These are phyloP conservation scores for Tupiocoris notatus DNA, from an alignment of 2,888 invertebrate species.

Conservation along the genomic window DNA sequence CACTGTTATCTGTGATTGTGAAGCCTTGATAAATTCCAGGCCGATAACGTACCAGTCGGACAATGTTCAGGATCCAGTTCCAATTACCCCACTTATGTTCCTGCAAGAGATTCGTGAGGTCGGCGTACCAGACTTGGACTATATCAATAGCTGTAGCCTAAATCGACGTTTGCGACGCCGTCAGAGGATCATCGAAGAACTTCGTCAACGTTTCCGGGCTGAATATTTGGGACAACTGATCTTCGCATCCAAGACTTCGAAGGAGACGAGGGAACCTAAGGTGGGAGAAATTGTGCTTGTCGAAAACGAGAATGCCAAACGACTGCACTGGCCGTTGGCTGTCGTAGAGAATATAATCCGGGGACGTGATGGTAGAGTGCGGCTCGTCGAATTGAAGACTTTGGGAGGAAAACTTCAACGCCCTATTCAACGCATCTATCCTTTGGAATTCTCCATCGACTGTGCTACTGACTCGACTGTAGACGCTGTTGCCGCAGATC, in stretches of 20 bases:
- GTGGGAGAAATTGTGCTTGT: neutral
- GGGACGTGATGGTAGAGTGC: neutral
- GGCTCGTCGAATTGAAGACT: neutral
- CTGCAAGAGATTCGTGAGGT: constrained; percentile 6
- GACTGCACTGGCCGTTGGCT: neutral
- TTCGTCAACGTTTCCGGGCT: constrained; percentile 18
- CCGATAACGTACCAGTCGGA: constrained; percentile 25
- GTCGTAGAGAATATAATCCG: neutral
- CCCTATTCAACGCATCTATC: neutral
- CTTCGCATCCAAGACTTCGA: neutral
- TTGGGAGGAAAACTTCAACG: neutral
- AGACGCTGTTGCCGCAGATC: neutral
- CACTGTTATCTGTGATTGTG: constrained; percentile 44
- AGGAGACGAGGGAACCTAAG: neutral
- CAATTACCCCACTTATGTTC: constrained; percentile 51
- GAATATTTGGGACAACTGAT: constrained; percentile 36
- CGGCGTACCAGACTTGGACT: constrained; percentile 34
- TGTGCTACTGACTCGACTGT: neutral
- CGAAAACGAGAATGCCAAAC: neutral
- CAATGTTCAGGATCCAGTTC: constrained; percentile 44
- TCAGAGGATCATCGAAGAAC: constrained; percentile 5
- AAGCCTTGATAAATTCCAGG: constrained; percentile 19
- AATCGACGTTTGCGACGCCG: neutral
- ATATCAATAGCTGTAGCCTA: constrained; percentile 3
- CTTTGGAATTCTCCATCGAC: neutral